Conservation (phyloP, 1,140 invertebrate genomes). For the Proctacanthus coquilletti region DNA sequence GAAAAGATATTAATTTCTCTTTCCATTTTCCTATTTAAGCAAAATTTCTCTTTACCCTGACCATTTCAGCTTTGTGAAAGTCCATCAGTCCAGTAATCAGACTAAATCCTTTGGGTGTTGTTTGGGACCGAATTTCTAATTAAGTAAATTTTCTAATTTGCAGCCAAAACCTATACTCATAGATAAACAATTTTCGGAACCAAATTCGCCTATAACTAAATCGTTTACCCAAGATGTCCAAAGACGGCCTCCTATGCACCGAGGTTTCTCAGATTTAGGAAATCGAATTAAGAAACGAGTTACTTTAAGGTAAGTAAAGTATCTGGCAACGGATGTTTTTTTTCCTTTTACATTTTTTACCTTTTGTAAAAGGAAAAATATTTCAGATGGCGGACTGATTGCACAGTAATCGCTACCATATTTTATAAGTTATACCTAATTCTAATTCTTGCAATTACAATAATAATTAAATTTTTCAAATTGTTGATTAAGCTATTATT, state of each 20-base stretch:
- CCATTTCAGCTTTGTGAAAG: not conserved
- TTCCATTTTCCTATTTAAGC: no score
- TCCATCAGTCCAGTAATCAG: not conserved
- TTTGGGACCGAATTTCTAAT: no score
- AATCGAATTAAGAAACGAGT: slow-evolving; percentile 70
- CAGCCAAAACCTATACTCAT: slow-evolving; percentile 45
- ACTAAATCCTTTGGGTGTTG: no score
- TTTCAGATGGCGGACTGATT: not conserved
- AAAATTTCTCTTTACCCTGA: no score
- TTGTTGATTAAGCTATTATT: no score
- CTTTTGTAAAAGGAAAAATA: not conserved
- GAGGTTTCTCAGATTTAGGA: slow-evolving; percentile 64
- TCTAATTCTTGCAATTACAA: not conserved
- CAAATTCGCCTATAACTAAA: slow-evolving; percentile 47
- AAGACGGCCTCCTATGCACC: slow-evolving; percentile 42
- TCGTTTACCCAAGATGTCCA: slow-evolving; percentile 6
- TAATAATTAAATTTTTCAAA: not conserved
- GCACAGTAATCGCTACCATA: not conserved
- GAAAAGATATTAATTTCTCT: no score
- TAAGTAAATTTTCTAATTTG: no score
- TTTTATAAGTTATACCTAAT: not conserved
- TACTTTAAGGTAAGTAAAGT: slow-evolving; percentile 53
- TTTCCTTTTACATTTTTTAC: no score
- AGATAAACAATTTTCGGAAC: slow-evolving; percentile 63
- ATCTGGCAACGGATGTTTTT: no score